phyloP scores from a whole-genome alignment of 1,140 invertebrate genomes.

The Ostrea edulis region DNA sequence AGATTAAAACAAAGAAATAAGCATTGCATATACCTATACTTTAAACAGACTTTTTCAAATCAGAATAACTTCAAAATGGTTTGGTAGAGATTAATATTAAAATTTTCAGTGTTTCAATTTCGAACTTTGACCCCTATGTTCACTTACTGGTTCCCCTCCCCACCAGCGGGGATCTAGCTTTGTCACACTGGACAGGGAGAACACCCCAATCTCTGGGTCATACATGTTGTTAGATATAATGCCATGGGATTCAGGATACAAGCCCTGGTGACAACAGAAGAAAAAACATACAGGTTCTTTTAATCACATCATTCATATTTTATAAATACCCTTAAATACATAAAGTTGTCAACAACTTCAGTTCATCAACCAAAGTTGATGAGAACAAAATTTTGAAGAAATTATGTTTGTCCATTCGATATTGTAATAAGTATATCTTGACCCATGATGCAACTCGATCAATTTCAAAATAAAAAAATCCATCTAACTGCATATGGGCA shows the following conservation, averaged over 20 bases:
- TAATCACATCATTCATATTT: not conserved
- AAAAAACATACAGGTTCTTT: not conserved
- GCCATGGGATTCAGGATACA: constrained; percentile 87
- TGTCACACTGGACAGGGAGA: constrained; percentile 68
- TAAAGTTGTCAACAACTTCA: too few species aligned
- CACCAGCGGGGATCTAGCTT: constrained; percentile 72
- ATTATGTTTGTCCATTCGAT: too few species aligned
- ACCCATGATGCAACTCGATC: too few species aligned
- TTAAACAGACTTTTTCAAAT: not conserved
- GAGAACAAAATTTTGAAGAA: too few species aligned
- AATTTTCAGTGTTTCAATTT: not conserved
- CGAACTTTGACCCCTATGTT: too few species aligned
- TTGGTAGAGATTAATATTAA: not conserved
- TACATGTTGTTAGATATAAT: constrained; percentile 84
- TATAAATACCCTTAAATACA: not conserved
- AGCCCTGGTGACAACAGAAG: constrained; percentile 77
- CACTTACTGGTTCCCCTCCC: constrained; percentile 75
- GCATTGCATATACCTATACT: too few species aligned
- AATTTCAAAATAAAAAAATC: too few species aligned
- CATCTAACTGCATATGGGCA: too few species aligned
- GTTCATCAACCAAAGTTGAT: not conserved
- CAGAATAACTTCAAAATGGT: not conserved
- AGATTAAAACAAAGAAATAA: not conserved
- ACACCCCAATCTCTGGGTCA: constrained; percentile 81
- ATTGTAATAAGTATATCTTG: too few species aligned